Conservation (phyloP, 2,797 vertebrate species). For the Sebastes glaucus region DNA sequence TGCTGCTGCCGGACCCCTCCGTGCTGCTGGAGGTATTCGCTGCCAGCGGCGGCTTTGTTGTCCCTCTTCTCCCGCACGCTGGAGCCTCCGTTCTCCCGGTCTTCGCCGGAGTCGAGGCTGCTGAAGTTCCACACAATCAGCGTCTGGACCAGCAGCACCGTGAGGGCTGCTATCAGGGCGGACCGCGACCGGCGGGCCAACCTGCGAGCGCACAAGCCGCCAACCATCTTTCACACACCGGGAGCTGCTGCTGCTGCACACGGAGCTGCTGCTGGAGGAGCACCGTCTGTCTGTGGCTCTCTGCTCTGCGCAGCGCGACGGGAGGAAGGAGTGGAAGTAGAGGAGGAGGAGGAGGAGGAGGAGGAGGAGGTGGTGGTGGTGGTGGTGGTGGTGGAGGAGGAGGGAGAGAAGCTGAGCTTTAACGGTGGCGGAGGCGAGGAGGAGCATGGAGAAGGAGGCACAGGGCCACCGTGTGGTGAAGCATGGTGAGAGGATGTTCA, state of each 20-base stretch:
- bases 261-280: constrained; percentile 58
- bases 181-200: constrained; percentile 91
- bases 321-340: constrained; percentile 68
- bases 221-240: constrained; percentile 79
- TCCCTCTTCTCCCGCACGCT: constrained; percentile 83
- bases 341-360: constrained; percentile 20
- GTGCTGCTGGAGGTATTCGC: constrained; percentile 69
- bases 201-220: constrained; percentile 87
- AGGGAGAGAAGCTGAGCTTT: constrained; percentile 40
- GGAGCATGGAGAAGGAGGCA: constrained; percentile 63
- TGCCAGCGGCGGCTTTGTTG: constrained; percentile 77
- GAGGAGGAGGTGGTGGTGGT: constrained; percentile 31
- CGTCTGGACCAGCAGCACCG: constrained; percentile 92
- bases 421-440: constrained; percentile 55
- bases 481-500: neutral
- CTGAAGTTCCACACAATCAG: constrained; percentile 95
- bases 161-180: constrained; percentile 90
- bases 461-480: constrained; percentile 80
- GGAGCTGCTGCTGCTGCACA: constrained; percentile 30
- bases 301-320: constrained; percentile 69
- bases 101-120: constrained; percentile 91
- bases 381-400: constrained; percentile 17
- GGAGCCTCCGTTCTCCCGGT: constrained; percentile 80
- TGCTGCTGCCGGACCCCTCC: constrained; percentile 52
- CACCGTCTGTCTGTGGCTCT: constrained; percentile 49